These are phyloP conservation scores for Sweltsa coloradensis DNA, from an alignment of 1,140 invertebrate genomes.

Conservation along the genomic window DNA sequence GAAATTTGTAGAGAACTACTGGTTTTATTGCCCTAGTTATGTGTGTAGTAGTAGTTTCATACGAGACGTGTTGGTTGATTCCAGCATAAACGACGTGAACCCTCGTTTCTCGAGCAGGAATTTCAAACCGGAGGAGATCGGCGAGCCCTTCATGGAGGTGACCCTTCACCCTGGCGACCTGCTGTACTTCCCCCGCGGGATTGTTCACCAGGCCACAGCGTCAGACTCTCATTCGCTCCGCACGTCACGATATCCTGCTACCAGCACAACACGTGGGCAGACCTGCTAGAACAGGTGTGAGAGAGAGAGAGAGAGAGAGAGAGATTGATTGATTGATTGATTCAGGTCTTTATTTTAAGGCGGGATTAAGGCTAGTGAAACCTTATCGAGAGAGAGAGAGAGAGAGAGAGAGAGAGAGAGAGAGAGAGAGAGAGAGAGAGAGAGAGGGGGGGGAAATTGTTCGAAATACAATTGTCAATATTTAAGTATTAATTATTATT, in stretches of 20 bases:
- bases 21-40: too few species aligned
- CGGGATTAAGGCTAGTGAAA: too few species aligned
- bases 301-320: too few species aligned
- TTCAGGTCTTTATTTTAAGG: too few species aligned
- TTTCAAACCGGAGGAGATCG: slow-evolving; percentile 64
- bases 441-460: background rate
- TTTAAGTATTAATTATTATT: too few species aligned
- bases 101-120: slow-evolving; percentile 74
- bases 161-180: slow-evolving; percentile 78
- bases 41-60: too few species aligned
- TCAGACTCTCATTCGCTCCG: slow-evolving; percentile 68
- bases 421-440: background rate
- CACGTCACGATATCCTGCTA: slow-evolving; percentile 89
- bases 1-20: too few species aligned
- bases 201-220: slow-evolving; percentile 86
- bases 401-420: background rate
- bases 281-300: slow-evolving; percentile 66
- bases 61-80: slow-evolving; percentile 9
- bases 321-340: too few species aligned
- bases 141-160: slow-evolving; percentile 68
- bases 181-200: slow-evolving; percentile 85
- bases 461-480: background rate
- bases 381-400: too few species aligned
- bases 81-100: slow-evolving; percentile 44
- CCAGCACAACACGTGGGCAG: slow-evolving; percentile 81